Conservation (phyloP, 2,797 vertebrate genomes). For the Brachyrhaphis roseni region DNA sequence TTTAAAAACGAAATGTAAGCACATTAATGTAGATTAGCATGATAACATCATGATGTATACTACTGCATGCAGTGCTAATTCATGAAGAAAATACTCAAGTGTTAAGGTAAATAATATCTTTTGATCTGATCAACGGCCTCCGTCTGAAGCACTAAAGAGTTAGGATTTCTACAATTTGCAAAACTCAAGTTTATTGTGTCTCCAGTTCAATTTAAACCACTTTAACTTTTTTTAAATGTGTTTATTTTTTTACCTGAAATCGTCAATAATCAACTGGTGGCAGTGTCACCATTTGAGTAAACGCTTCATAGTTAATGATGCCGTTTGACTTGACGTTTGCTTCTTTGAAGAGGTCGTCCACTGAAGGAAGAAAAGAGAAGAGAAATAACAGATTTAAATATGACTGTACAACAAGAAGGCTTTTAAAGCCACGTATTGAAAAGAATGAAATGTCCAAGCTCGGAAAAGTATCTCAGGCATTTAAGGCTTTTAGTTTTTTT, state of each 20-base stretch:
- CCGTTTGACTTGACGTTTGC: slow-evolving; percentile 84
- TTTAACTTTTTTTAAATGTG: too few species aligned
- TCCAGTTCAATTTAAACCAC: background rate
- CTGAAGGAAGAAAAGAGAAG: slow-evolving; percentile 69
- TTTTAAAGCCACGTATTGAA: background rate
- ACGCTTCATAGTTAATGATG: slow-evolving; percentile 87
- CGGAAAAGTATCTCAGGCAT: background rate
- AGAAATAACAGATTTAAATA: slow-evolving; percentile 9
- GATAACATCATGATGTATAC: background rate
- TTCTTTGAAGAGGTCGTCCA: slow-evolving; percentile 91
- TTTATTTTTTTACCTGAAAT: background rate
- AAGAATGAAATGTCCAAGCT: background rate
- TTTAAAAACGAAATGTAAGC: background rate
- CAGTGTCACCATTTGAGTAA: slow-evolving; percentile 84
- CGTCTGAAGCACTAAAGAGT: background rate
- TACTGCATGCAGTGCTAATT: background rate
- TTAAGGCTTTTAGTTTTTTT: background rate
- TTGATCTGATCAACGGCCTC: background rate
- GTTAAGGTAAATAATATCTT: background rate
- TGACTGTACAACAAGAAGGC: background rate
- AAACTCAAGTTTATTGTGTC: background rate
- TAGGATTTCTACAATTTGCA: slow-evolving; percentile 4
- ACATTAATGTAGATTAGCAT: background rate
- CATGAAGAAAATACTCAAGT: background rate
- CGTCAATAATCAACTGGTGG: slow-evolving; percentile 85